A percentile compares a stretch with the other conserved stretches of the same genome.
These are phyloP conservation scores for Danio rerio DNA, from an alignment of 2,113 vertebrate species.

Conservation along the genomic window DNA sequence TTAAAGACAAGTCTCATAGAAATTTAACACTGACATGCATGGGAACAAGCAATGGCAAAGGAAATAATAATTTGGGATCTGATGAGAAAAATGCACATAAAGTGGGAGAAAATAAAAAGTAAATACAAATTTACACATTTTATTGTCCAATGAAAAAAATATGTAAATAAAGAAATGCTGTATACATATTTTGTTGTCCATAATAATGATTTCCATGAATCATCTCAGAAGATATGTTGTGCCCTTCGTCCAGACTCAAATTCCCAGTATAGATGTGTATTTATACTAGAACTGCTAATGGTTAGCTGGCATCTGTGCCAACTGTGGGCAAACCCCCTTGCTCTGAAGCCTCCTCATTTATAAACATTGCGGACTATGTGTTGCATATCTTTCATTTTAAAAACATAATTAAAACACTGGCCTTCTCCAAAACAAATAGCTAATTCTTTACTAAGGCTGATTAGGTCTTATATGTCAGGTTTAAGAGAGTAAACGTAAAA, in stretches of 20 bases:
- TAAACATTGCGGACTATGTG: slow-evolving; percentile 14
- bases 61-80: slow-evolving; percentile 11
- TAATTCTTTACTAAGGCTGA: not conserved
- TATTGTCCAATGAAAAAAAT: slow-evolving; percentile 1
- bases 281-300: slow-evolving; percentile 49
- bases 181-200: not conserved
- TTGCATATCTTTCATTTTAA: slow-evolving; percentile 17
- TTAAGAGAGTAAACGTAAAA: not conserved
- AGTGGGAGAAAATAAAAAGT: not conserved
- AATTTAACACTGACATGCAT: not conserved
- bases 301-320: slow-evolving; percentile 45
- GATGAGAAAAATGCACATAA: not conserved
- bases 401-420: slow-evolving; percentile 18
- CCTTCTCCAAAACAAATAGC: slow-evolving; percentile 6
- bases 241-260: slow-evolving; percentile 33
- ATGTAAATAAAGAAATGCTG: not conserved
- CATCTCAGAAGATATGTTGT: slow-evolving; percentile 15
- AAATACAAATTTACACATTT: not conserved
- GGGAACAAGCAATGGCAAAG: slow-evolving; percentile 9
- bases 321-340: slow-evolving; percentile 29
- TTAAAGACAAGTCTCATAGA: not conserved
- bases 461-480: slow-evolving; percentile 1
- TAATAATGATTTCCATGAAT: not conserved
- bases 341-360: slow-evolving; percentile 41
- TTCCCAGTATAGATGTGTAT: slow-evolving; percentile 49